Evolutionary conservation across 2,113 vertebrate genomes (phyloP).

Genomic region (Rana temporaria): DNA sequence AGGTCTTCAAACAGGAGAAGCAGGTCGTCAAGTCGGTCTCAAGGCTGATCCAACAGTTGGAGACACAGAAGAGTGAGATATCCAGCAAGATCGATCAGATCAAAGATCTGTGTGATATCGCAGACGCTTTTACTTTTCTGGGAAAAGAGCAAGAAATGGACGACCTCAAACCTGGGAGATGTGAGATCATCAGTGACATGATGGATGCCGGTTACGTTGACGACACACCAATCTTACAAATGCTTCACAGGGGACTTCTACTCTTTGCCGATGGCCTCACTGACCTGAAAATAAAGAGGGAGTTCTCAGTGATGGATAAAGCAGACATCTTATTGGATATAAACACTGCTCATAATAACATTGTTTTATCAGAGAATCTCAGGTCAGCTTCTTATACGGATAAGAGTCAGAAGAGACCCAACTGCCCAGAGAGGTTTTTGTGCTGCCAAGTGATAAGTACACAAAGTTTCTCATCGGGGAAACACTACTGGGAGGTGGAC

Average conservation of each 20-base stretch:
- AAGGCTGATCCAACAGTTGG: neutral
- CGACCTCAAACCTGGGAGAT: no score
- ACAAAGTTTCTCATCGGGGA: neutral
- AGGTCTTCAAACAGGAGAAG: neutral
- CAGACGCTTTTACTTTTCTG: neutral
- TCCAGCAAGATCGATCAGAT: neutral
- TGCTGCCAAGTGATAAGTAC: neutral
- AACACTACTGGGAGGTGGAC: slow-evolving; percentile 49
- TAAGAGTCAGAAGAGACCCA: neutral
- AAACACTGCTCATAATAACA: neutral
- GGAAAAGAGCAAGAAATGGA: neutral
- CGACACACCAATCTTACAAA: neutral
- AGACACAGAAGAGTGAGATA: neutral
- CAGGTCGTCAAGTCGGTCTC: neutral
- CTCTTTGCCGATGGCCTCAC: neutral
- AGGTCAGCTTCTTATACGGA: neutral
- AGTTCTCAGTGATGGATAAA: neutral
- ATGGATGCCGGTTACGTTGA: neutral
- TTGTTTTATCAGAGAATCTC: neutral
- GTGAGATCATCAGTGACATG: neutral
- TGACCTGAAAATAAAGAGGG: neutral
- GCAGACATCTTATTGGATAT: no score
- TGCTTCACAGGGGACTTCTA: neutral
- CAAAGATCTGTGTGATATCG: neutral
- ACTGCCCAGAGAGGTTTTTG: slow-evolving; percentile 7